Evolutionary conservation across 2,797 vertebrate genomes (phyloP), one percentile per base, ranked within the genome.

Genomic region (Hybognathus amarus): DNA sequence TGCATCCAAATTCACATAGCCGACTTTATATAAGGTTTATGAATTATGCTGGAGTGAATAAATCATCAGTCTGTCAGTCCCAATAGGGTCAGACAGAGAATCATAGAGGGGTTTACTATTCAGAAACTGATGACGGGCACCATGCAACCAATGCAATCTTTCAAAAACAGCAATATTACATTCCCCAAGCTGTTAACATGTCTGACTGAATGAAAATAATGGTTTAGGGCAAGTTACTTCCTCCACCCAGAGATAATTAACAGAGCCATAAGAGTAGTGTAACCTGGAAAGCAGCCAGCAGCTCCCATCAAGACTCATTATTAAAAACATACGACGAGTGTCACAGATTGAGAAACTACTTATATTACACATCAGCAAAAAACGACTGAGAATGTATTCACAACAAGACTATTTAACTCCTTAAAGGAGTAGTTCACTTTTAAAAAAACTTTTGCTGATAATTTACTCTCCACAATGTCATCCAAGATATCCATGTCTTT

Each of bases 231-330:
- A 81, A 67, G 71, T 50, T 69, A 73, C 73, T 80, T 63, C 64
- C 83, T 85, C 84, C 84, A 87, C 87, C 84, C 85, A 83, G 67
- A 81, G 75, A 88, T 86, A 87, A 90, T 86, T 86, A 87, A 88
- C 85, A 77, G 20, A 64, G 36, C 64, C 38, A 45, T 56, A 76
- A 67, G 61, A 67, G 85, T n/a, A 77, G 42, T 86, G 84, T 68
- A 85, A 87, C 22, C 76, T 67, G 59, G 40, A 84, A 54, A 77
- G 59, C 79, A 83, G 86, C 88, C 74, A 85, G 79, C 66, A 85
- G 68, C 81, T 84, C 82, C 83, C 64, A 80, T 88, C 79, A 69
- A 33, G 54, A 69, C 45, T 70, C 56, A 73, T 71, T 38, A 64
- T 73, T 79, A 83, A 85, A 83, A 85, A 77, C 42, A 10, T 24